phyloP scores from a whole-genome alignment of 2,888 invertebrate species.

The Ectobius pallidus region DNA sequence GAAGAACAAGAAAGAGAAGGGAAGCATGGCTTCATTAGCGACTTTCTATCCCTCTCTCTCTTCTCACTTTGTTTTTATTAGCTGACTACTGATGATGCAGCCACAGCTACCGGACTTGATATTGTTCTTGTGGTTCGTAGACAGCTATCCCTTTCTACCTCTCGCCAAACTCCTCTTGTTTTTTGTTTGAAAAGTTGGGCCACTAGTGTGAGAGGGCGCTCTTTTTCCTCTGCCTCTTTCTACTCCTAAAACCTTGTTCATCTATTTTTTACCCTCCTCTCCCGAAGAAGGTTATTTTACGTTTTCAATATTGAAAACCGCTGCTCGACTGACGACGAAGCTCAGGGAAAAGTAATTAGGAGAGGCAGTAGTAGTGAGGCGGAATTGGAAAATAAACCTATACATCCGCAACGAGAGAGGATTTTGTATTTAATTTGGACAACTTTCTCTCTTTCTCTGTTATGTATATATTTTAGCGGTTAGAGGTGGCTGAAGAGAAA shows the following conservation, averaged over 20 bases:
- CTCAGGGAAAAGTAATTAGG: constrained; percentile 33
- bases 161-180: background rate
- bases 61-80: constrained; percentile 36
- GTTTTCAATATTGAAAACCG: constrained; percentile 32
- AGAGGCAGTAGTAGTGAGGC: background rate
- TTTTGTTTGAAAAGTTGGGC: constrained; percentile 24
- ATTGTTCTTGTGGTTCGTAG: constrained; percentile 14
- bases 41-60: background rate
- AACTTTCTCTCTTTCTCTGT: background rate
- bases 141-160: too few species aligned
- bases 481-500: background rate
- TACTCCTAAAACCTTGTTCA: background rate
- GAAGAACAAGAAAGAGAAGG: background rate
- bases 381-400: constrained; percentile 36
- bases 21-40: constrained; percentile 34
- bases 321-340: background rate
- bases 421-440: constrained; percentile 35
- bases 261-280: constrained; percentile 1
- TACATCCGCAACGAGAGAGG: constrained; percentile 19
- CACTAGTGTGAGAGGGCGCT: background rate
- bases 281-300: constrained; percentile 1
- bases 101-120: constrained; percentile 25
- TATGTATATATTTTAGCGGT: background rate
- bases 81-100: constrained; percentile 20
- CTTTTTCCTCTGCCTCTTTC: background rate